Conservation (phyloP, 2,888 invertebrate species). For the Molanna angustata region DNA sequence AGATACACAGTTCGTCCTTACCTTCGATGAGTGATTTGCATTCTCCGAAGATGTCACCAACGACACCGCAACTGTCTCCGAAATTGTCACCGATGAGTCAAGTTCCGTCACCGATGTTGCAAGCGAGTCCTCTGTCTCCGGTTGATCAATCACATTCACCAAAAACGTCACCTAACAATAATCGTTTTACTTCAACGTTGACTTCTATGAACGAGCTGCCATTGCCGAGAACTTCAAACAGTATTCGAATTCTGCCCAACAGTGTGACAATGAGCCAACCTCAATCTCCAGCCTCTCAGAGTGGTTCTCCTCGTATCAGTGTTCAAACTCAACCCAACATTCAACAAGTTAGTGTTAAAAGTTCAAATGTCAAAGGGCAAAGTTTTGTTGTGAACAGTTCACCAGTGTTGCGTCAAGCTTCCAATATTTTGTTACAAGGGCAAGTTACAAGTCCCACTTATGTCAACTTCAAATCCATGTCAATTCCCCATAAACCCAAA, state of each 20-base stretch:
- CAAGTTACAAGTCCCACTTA: slow-evolving; percentile 18
- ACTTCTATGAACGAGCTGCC: slow-evolving; percentile 10
- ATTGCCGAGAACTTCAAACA: background rate
- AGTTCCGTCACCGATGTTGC: slow-evolving; percentile 7
- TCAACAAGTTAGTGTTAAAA: slow-evolving; percentile 1
- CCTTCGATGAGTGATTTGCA: background rate
- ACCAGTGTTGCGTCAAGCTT: slow-evolving; percentile 5
- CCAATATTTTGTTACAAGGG: slow-evolving; percentile 23
- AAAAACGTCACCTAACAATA: slow-evolving; percentile 14
- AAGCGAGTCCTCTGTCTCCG: background rate
- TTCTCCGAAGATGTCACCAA: slow-evolving; percentile 13
- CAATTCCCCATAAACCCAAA: slow-evolving; percentile 13
- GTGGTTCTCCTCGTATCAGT: background rate
- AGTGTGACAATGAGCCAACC: background rate
- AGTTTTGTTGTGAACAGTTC: slow-evolving; percentile 13
- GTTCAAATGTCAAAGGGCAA: slow-evolving; percentile 1
- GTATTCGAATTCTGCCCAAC: background rate
- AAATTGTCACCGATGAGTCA: slow-evolving; percentile 7
- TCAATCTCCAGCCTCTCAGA: background rate
- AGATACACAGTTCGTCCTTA: slow-evolving; percentile 2
- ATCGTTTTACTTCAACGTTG: slow-evolving; percentile 2
- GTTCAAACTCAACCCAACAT: background rate
- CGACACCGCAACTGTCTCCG: slow-evolving; percentile 5
- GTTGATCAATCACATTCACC: slow-evolving; percentile 5
- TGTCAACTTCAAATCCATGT: slow-evolving; percentile 22